Evolutionary conservation across 2,888 invertebrate genomes (phyloP).

Genomic region (Tenthredo notha): DNA sequence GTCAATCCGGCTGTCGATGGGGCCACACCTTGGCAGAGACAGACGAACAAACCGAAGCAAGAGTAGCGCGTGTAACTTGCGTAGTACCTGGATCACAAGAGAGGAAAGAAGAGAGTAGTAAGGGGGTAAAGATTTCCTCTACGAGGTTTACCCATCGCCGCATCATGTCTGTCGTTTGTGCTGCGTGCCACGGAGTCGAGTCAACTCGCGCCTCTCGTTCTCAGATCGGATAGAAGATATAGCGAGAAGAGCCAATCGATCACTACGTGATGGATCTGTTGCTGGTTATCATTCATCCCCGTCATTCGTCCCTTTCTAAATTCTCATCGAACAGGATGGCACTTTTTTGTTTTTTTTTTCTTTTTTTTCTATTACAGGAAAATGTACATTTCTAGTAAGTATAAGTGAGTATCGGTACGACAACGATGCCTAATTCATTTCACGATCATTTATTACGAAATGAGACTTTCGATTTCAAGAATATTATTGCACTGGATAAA

Average conservation of each 20-base stretch:
- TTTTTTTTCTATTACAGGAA: no score
- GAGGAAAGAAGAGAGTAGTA: slow-evolving; percentile 18
- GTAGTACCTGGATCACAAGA: slow-evolving; percentile 27
- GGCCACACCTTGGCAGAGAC: slow-evolving; percentile 64
- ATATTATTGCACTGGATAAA: neutral
- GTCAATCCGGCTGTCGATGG: slow-evolving; percentile 61
- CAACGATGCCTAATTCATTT: neutral
- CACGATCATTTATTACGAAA: neutral
- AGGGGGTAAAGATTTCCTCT: neutral
- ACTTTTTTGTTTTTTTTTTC: neutral
- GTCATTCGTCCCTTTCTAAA: slow-evolving; percentile 33
- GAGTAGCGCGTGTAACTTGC: slow-evolving; percentile 51
- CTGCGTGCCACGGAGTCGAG: slow-evolving; percentile 50
- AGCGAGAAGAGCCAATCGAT: slow-evolving; percentile 67
- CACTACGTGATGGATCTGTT: slow-evolving; percentile 68
- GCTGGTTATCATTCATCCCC: slow-evolving; percentile 63
- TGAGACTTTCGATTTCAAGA: neutral
- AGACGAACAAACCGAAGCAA: slow-evolving; percentile 56
- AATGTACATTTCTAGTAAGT: neutral
- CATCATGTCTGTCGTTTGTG: slow-evolving; percentile 21
- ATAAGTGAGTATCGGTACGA: neutral
- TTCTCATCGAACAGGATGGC: neutral
- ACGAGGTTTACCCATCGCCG: slow-evolving; percentile 41
- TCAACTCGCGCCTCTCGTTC: slow-evolving; percentile 42
- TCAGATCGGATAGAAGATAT: slow-evolving; percentile 70